phyloP scores from a whole-genome alignment of 1,140 invertebrate genomes.

The Drosophila bocqueti region DNA sequence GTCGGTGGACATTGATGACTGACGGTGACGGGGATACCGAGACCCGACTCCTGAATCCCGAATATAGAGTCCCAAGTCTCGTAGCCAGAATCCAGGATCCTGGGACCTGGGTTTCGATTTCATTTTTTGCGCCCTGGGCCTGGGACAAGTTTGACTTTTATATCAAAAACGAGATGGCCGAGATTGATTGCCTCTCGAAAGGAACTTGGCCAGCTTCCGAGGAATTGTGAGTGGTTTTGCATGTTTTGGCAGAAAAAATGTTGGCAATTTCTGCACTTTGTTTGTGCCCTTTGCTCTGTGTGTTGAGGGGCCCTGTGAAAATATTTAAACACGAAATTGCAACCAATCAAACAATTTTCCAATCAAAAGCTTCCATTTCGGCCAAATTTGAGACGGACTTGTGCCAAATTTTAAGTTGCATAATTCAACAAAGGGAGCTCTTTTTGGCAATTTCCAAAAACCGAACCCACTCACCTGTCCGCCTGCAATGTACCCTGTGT shows the following conservation, averaged over 20 bases:
- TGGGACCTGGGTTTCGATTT: conserved; percentile 40
- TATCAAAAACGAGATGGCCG: conserved; percentile 71
- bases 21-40: conserved; percentile 34
- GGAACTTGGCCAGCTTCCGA: conserved; percentile 36
- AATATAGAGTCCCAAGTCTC: background rate
- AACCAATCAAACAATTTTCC: conserved; percentile 84
- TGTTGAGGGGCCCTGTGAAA: conserved; percentile 60
- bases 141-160: conserved; percentile 75
- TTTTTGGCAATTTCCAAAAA: conserved; percentile 43
- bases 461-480: conserved; percentile 12
- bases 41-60: conserved; percentile 7
- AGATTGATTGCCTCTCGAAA: conserved; percentile 45
- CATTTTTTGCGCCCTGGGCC: conserved; percentile 51
- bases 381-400: conserved; percentile 74
- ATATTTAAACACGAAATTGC: conserved; percentile 83
- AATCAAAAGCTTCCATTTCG: conserved; percentile 76
- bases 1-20: conserved; percentile 61
- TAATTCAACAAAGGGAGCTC: conserved; percentile 78
- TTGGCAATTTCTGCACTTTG: conserved; percentile 20
- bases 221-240: conserved; percentile 74
- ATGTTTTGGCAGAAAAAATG: conserved; percentile 50
- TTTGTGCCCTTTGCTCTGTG: conserved; percentile 36
- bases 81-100: conserved; percentile 13
- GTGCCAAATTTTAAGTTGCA: conserved; percentile 81
- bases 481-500: conserved; percentile 12